These are phyloP conservation scores for Falco punctatus DNA, from an alignment of 2,113 vertebrate genomes.

Conservation along the genomic window DNA sequence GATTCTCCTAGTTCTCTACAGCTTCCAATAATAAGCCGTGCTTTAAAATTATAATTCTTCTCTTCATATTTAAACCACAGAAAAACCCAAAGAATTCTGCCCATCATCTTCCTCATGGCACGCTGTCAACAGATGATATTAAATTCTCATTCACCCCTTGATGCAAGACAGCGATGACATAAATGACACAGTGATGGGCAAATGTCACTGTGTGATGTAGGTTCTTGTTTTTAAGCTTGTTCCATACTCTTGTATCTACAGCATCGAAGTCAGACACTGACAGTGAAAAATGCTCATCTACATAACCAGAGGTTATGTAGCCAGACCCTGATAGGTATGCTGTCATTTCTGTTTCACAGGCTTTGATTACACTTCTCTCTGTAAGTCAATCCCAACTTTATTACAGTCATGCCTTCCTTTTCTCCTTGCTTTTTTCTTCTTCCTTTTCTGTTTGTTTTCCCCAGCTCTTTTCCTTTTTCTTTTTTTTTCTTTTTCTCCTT, in stretches of 20 bases:
- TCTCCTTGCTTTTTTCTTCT: not conserved
- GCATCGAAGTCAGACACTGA: not conserved
- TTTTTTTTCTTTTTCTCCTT: not conserved
- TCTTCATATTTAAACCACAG: not conserved
- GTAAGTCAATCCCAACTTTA: not conserved
- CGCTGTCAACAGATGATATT: not conserved
- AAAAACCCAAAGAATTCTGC: not conserved
- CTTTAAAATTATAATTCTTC: not conserved
- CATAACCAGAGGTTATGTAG: not conserved
- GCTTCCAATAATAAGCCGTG: not conserved
- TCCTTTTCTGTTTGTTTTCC: not conserved
- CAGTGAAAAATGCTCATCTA: not conserved
- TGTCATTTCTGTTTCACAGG: not conserved
- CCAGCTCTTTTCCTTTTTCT: fast-evolving
- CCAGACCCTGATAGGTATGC: not conserved
- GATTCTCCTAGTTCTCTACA: not conserved
- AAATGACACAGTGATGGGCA: not conserved
- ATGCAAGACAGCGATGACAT: not conserved
- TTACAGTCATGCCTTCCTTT: not conserved
- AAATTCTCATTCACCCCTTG: not conserved
- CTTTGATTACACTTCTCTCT: not conserved
- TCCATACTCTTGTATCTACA: not conserved
- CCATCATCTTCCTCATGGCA: not conserved
- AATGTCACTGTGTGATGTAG: not conserved
- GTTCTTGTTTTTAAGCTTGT: not conserved